Evolutionary conservation across 2,888 invertebrate species (phyloP), one percentile per base, ranked within the genome.

Genomic region (Ptilodon capucinus): DNA sequence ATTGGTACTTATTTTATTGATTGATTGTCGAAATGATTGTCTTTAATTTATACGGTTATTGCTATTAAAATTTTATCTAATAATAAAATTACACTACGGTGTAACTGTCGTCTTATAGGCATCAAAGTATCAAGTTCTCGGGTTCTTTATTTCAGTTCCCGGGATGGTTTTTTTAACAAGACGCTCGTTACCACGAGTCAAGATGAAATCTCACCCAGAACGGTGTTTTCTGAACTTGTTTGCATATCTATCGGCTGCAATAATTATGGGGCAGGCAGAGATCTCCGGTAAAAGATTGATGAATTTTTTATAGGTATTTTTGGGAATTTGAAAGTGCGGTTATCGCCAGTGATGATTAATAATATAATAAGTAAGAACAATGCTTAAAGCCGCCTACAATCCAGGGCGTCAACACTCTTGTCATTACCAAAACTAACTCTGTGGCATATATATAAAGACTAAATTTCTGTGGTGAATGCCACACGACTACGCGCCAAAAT

Each of bases 161-260:
- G 14, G 19, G 38, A 28, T 42, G 42, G 45, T 38, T 21, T 51
- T 49, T 44, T 48, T 54, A 45, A 53, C 48, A 45, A 46, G 54
- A 61, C 55, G 53, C 47, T 52, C 60, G 61, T 64, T 62, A 50
- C 14, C 14, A 9, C 4, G 49, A 54, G 48, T 54, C 46, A 54
- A 57, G 70, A 57, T 56, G 55, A 56, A 64, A 67, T 54, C 60
- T 57, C 50, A 54, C 28, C 49, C 45, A 23, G 42, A 44, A 43
- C 55, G 57, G 55, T 58, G 60, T 67, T 67, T 61, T 45, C 46
- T 46, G 57, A 64, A 65, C 46, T 60, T 54, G 52, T 75, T 75
- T 68, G 71, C 71, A 73, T 71, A 64, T 70, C 64, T 54, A 48
- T 61, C 59, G 57, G 53, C 30, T n/a, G 46, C 48, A 48, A 48